Evolutionary conservation across 2,113 vertebrate genomes (phyloP).

Genomic region (Neomonachus schauinslandi): DNA sequence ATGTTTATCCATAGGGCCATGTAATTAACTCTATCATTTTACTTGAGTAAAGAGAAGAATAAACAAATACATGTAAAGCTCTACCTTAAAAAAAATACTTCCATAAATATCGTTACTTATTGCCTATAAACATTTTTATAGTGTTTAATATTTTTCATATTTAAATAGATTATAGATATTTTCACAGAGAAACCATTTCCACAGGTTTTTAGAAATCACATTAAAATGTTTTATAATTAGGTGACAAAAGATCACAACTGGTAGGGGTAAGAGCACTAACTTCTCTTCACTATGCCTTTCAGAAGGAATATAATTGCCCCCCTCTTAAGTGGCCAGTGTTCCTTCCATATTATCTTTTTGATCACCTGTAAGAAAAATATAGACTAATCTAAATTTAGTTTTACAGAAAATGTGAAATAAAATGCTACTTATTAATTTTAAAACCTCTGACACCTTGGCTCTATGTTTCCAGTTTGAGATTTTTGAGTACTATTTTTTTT

Average conservation of each 20-base stretch:
- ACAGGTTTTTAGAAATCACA: slow-evolving; percentile 4
- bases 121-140: not conserved
- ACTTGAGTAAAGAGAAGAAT: not conserved
- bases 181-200: not conserved
- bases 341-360: slow-evolving; percentile 24
- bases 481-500: slow-evolving; percentile 64
- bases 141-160: not conserved
- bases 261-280: not conserved
- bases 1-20: not conserved
- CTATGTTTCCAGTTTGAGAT: slow-evolving; percentile 24
- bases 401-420: slow-evolving; percentile 58
- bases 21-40: not conserved
- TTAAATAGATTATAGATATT: not conserved
- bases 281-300: not conserved
- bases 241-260: slow-evolving; percentile 19
- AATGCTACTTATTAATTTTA: slow-evolving; percentile 36
- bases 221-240: slow-evolving; percentile 51
- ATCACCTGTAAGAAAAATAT: not conserved
- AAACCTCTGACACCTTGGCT: not conserved
- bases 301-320: not conserved
- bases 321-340: slow-evolving; percentile 1
- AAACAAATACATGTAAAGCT: not conserved
- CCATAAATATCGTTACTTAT: not conserved
- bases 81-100: not conserved
- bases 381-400: not conserved